Base-by-base conservation (phyloP, 1,140 invertebrate species). In the Acyrthosiphon pisum region DNA sequence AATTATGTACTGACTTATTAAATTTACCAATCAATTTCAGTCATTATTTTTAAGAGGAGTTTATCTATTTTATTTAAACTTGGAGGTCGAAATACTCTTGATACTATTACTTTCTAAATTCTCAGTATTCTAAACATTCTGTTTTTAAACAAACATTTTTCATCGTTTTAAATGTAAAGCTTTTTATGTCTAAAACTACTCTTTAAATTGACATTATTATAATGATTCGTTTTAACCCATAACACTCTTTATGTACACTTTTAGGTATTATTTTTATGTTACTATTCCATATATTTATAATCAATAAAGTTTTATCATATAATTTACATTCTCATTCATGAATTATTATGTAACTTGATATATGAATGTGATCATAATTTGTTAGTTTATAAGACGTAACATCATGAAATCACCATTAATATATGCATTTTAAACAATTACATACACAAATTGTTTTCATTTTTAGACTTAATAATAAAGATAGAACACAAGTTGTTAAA, bases 11-110 rank as follows among this genome's bases (percentile, higher is more conserved):
- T 92, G 46, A 50, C 44, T 46, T 48, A 46, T 50, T 6, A 50
- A 48, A 92, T 81, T 37, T 83, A 92, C 46, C 56, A 68, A 76
- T 91, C 20, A 83, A 35, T 83, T 76, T 76, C 35, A 81, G 90
- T 92, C 90, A 92, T 92, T 92, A 83, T 50, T 83, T 81, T 81
- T 92, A 92, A 92, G 68, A 48, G 9, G 50, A 30, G 35, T 81
- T 35, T 48, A 91, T 91, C 48, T 83, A 50, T 48, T 83, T 37
- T 83, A 46, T 50, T 35, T 60, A n/a, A 91, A 91, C n/a, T 37
- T 37, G 26, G 89, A 90, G 53, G 53, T 90, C 30, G 30, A 60
- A 90, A 90, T 68, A 68, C 89, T 68, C 53, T 90, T 90, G 26
- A 46, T n/a, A 44, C 14, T 68, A 68, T 90, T 68, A 44, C 26